Evolutionary conservation across 2,113 vertebrate genomes (phyloP).

Genomic region (Terrapene triunguis): DNA sequence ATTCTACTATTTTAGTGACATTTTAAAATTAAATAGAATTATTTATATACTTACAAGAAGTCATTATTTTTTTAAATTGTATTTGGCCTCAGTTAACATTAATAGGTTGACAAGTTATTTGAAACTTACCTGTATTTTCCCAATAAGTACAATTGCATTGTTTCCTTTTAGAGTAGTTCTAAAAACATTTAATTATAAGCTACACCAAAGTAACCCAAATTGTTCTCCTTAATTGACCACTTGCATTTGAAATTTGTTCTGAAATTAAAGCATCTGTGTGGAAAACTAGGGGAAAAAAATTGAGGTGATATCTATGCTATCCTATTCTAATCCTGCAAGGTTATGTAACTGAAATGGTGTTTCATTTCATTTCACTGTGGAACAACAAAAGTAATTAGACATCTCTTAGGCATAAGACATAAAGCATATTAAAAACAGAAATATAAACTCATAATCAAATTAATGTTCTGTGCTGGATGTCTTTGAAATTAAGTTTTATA

Average conservation of each 20-base stretch:
- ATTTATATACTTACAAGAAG: background rate
- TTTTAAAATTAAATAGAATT: background rate
- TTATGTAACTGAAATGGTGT: background rate
- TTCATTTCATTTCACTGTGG: accelerated
- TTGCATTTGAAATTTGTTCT: background rate
- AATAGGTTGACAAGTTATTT: background rate
- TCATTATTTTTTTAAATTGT: background rate
- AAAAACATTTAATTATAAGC: background rate
- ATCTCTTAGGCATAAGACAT: background rate
- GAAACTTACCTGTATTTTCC: background rate
- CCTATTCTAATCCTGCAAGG: background rate
- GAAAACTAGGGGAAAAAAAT: background rate
- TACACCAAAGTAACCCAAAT: background rate
- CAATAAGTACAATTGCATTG: background rate
- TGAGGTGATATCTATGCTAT: background rate
- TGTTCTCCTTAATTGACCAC: background rate
- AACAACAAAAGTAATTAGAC: background rate
- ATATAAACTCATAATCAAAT: background rate
- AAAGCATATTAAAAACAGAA: background rate
- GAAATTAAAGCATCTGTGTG: background rate
- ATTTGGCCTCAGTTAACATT: background rate
- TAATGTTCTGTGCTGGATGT: background rate
- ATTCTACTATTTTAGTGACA: background rate
- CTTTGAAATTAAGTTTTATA: background rate
- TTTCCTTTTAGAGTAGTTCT: background rate